phyloP scores from a whole-genome alignment of 2,888 invertebrate species.

The Aphrophora alni region DNA sequence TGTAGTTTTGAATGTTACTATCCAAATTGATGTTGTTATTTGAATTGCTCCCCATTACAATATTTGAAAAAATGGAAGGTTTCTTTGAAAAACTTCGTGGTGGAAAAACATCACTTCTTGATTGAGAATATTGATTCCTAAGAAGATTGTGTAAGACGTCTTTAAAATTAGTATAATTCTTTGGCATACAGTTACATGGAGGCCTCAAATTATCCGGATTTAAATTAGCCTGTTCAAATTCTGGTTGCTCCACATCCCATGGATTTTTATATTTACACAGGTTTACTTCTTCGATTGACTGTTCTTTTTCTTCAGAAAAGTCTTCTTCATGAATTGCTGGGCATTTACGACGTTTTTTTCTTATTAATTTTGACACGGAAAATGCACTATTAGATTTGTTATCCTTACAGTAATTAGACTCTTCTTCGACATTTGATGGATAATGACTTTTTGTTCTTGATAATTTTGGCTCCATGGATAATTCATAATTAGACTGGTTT shows the following conservation, averaged over 20 bases:
- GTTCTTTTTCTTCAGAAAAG: background rate
- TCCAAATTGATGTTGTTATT: too few relatives aligned
- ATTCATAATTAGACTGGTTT: background rate
- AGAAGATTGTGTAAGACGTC: too few relatives aligned
- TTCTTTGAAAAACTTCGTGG: too few relatives aligned
- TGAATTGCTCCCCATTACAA: too few relatives aligned
- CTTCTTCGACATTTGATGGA: background rate
- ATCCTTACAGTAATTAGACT: too few relatives aligned
- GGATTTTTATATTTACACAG: background rate
- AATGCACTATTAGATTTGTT: background rate
- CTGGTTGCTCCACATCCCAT: background rate
- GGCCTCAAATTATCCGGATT: background rate
- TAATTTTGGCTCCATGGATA: background rate
- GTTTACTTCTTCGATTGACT: background rate
- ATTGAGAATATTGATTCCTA: too few relatives aligned
- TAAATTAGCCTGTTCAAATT: background rate
- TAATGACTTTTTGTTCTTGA: background rate
- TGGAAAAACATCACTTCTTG: too few relatives aligned
- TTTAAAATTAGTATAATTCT: too few relatives aligned
- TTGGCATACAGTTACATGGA: background rate
- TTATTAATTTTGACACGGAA: too few relatives aligned
- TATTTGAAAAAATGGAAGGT: too few relatives aligned
- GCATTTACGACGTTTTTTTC: background rate
- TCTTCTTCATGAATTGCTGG: background rate
- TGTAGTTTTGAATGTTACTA: too few relatives aligned